A percentile compares a stretch with the other conserved stretches of the same genome.
Evolutionary conservation across 2,888 invertebrate genomes (phyloP).

Genomic region (Macaria notata): DNA sequence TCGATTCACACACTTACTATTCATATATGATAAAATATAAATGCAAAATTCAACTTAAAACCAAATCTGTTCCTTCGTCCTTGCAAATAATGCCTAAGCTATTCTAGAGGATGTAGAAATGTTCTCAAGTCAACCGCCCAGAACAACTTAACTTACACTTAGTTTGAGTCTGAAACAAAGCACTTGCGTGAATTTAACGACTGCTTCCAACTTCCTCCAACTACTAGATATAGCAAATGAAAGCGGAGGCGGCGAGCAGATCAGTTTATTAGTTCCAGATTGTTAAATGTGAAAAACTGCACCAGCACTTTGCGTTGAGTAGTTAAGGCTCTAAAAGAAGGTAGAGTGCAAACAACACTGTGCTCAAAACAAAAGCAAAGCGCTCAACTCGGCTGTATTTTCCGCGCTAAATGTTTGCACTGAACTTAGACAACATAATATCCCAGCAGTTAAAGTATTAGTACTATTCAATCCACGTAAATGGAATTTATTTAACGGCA

Average conservation of each 20-base stretch:
- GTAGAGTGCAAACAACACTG: constrained; percentile 3
- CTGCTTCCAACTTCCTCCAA: constrained; percentile 31
- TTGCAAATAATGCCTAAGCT: too few relatives aligned
- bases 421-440: background rate
- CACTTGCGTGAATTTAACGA: constrained; percentile 45
- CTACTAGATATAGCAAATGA: constrained; percentile 24
- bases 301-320: constrained; percentile 2
- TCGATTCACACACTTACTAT: too few relatives aligned
- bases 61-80: too few relatives aligned
- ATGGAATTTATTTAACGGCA: constrained; percentile 54
- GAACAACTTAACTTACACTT: constrained; percentile 42
- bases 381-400: constrained; percentile 1
- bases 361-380: constrained; percentile 25
- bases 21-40: too few relatives aligned
- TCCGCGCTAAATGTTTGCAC: constrained; percentile 1
- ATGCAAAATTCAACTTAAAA: too few relatives aligned
- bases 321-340: background rate
- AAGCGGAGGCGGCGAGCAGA: constrained; percentile 16
- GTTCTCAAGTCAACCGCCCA: constrained; percentile 39
- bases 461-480: constrained; percentile 44
- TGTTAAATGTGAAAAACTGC: constrained; percentile 19
- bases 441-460: constrained; percentile 32
- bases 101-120: too few relatives aligned
- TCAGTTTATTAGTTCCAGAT: constrained; percentile 22
- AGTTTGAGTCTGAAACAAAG: constrained; percentile 45